Evolutionary conservation across 2,888 invertebrate species (phyloP), one percentile per base, ranked within the genome.

Genomic region (Caenorhabditis japonica): DNA sequence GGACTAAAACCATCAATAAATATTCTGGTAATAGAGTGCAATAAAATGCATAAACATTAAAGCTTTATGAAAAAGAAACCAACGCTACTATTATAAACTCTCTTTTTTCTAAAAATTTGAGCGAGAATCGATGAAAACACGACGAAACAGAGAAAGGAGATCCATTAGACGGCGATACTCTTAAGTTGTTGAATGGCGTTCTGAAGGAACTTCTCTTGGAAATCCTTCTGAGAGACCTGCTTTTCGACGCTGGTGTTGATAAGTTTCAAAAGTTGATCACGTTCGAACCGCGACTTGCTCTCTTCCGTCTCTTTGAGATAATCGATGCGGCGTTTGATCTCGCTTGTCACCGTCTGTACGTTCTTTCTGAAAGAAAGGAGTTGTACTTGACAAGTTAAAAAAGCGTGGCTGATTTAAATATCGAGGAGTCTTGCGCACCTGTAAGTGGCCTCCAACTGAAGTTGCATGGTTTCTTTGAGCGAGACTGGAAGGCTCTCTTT

Each of bases 251-350:
- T 93, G 82, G 90, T 89, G n/a, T 95, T 92, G 76, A 97, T 93
- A 94, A 95, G 97, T 89, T 93, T 92, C 21, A 94, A 94, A 93
- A 97, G 92, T 89, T 95, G 93, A 88, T 92, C 94, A 89, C 97
- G 96, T 80, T 93, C 91, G 73, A 97, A 91, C 81, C 93, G 92
- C 47, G 93, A 92, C 87, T 94, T 93, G 53, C 94, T 90, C 83
- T 91, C 92, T 81, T 93, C 91, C 84, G 93, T 92, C 89, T 95
- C 95, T 44, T 80, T 79, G 34, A 97, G 94, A 90, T 94, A 99
- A 89, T 99, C 97, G 84, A 87, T 51, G 23, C 87, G 83, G 38
- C 87, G 83, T 58, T 87, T 86, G 53, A 87, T 49, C 53, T 87
- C 85, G 43, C 68, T 79, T 17, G 84, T 68, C 21, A 86, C 80